Percentiles rank a stretch among this genome's conserved stretches.
phyloP scores from a whole-genome alignment of 2,113 vertebrate genomes.

The Charadrius vociferus region DNA sequence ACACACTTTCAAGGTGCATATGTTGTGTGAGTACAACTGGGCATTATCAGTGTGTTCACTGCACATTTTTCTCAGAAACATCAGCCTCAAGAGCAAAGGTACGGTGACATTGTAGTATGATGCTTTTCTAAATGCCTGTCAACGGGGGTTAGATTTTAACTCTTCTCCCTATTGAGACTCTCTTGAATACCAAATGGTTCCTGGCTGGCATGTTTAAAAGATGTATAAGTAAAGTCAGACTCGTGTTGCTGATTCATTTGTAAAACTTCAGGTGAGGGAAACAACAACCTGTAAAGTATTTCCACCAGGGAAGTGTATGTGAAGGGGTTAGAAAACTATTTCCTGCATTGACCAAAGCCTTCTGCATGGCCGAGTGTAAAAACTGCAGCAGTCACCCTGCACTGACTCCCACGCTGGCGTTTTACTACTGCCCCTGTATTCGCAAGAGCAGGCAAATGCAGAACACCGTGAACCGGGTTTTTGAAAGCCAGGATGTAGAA shows the following conservation, averaged over 20 bases:
- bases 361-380: background rate
- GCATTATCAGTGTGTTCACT: background rate
- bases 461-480: background rate
- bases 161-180: background rate
- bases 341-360: background rate
- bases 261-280: background rate
- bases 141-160: background rate
- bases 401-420: background rate
- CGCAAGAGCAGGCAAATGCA: background rate
- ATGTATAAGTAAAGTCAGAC: background rate
- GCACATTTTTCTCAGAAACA: background rate
- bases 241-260: background rate
- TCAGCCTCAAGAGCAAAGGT: background rate
- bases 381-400: background rate
- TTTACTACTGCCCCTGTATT: background rate
- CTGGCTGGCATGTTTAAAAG: background rate
- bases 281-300: background rate
- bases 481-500: conserved; percentile 26
- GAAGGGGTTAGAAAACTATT: background rate
- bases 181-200: background rate
- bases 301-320: background rate
- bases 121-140: background rate
- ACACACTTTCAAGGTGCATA: background rate
- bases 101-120: background rate
- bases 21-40: background rate